Evolutionary conservation across 2,888 invertebrate genomes (phyloP), one percentile per base, ranked within the genome.

Genomic region (Pteria penguin): DNA sequence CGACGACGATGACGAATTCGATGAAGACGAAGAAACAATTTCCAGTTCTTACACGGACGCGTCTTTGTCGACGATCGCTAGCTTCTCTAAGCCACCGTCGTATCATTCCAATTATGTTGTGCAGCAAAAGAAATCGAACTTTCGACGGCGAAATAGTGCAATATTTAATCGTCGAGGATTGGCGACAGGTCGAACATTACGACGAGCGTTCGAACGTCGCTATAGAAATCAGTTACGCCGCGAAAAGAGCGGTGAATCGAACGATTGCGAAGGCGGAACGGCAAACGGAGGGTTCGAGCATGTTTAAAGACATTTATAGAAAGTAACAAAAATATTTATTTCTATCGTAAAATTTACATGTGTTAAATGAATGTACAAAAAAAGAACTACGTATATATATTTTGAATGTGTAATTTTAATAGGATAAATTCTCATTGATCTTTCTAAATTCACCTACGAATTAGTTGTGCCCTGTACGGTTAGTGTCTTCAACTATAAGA

Each of bases 181-280:
- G 33, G 78, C 85, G 1, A 86, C 84, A 8, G 86, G 84, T 1
- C 68, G 79, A 14, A 83, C 87, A 1, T 73, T 87, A 27, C 76
- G 84, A 45, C 76, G 75, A 57, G 87, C 85, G 1, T 87, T 87
- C 67, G 84, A 83, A 68, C 81, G 84, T 29, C 72, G 87, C 11
- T 87, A 80, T 76, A 66, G 86, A 60, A 82, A 85, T 71, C 81
- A 85, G 63, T 29, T 79, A n/a, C 75, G 62, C 22, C 24, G 66
- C n/a, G 68, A 75, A 33, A 62, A 55, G 14, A 73, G 73, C 54
- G 66, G 58, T 4, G 73, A 77, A 18, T 67, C 73, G 1, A 45
- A 45, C 1, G 29, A 61, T 22, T 26, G 27, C 8, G 36, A 14
- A 26, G 61, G 26, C 3, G 36, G 55, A 4, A 1, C 31, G 32